Base-by-base conservation (phyloP, 2,113 vertebrate genomes). In the Maccullochella peelii region DNA sequence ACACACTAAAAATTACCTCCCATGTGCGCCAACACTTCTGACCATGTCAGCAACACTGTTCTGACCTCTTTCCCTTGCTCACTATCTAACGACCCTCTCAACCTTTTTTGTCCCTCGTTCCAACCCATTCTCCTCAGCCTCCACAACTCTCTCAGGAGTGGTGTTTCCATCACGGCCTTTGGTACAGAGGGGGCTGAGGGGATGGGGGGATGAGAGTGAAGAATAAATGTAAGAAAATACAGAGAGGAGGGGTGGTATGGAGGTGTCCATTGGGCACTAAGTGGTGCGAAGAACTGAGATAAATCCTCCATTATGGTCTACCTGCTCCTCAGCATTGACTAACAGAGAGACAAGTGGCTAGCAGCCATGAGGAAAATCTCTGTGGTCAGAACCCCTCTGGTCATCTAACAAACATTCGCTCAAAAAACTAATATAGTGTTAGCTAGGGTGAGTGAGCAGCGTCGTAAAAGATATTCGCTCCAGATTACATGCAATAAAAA, bases 251-350 rank as follows among this genome's bases (percentile, higher is more conserved):
- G 50, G 63, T 65, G 74, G 71, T 73, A 59, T 61, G 67, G 61
- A 83, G 49, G 58, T 85, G 84, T 92, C 77, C 82, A 89, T 61
- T 89, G 89, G 88, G 79, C 85, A 88, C 86, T 93, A 91, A 95
- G 91, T 94, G 88, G 76, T 92, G 87, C 80, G 80, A 92, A 90
- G 79, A 93, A 77, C 88, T 76, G 79, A 91, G 88, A 91, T 93
- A 94, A 94, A 93, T 92, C 88, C 77, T 93, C 82, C 73, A 89
- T 88, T 91, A 92, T 87, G 40, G 83, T 84, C 82, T 82, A 90
- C 89, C 80, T 88, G 83, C 76, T 87, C 73, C 80, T 88, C 79
- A 83, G 80, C 86, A 72, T 86, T 93, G 90, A 95, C 94, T 92
- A 94, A 92, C 84, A 89, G 79, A n/a, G 61, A 87, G 82, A 80